phyloP scores from a whole-genome alignment of 2,797 vertebrate genomes.

The Gymnocypris eckloni region DNA sequence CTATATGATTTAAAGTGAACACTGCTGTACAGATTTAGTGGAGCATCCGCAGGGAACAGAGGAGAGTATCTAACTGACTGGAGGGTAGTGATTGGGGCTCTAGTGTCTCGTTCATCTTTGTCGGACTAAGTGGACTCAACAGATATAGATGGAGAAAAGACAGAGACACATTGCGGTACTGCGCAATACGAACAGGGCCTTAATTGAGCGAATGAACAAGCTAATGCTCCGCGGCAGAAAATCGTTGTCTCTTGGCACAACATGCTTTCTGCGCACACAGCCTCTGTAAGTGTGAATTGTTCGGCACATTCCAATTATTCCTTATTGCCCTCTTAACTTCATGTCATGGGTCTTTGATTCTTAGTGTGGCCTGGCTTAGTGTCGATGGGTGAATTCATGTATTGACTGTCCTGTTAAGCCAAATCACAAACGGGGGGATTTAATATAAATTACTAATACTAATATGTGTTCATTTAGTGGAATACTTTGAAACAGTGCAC shows the following conservation, averaged over 20 bases:
- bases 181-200: slow-evolving; percentile 31
- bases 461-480: too few species aligned
- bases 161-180: slow-evolving; percentile 26
- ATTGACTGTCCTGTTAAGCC: neutral
- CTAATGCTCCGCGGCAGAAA: slow-evolving; percentile 55
- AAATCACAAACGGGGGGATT: neutral
- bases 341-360: slow-evolving; percentile 38
- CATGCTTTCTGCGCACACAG: slow-evolving; percentile 13
- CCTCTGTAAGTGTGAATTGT: slow-evolving; percentile 28
- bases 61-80: slow-evolving; percentile 20
- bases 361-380: neutral
- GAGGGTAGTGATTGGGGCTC: slow-evolving; percentile 33
- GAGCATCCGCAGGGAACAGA: slow-evolving; percentile 13
- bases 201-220: slow-evolving; percentile 53
- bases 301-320: slow-evolving; percentile 44
- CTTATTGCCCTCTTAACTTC: slow-evolving; percentile 37
- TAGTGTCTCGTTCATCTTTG: slow-evolving; percentile 47
- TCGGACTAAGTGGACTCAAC: slow-evolving; percentile 49
- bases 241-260: slow-evolving; percentile 54
- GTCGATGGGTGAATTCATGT: neutral
- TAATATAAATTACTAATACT: neutral
- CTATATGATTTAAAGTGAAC: neutral
- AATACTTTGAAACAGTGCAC: neutral
- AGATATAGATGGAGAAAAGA: slow-evolving; percentile 39
- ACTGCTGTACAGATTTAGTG: slow-evolving; percentile 8